Base-by-base conservation (phyloP, 2,113 vertebrate species). In the Dicrurus megarhynchus region DNA sequence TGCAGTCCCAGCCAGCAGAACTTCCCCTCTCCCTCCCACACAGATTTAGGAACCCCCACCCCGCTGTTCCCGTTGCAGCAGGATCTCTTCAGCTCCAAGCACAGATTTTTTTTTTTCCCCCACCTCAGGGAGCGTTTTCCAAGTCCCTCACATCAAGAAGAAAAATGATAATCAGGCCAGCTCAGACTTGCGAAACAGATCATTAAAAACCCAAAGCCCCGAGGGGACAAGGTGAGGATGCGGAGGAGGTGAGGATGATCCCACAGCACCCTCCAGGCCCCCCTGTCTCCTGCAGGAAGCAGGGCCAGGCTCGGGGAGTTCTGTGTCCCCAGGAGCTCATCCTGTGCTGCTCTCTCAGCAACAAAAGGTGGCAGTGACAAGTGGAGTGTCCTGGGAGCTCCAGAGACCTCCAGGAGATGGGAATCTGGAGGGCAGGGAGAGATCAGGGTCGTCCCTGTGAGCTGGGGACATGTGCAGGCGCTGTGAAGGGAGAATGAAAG, bases 21-120 rank as follows among this genome's bases (percentile, higher is more conserved):
- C 76, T n/a, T 11, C n/a, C 50, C 59, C 46, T 61, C 24, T 39
- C 39, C 75, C 39, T 68, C 42, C 65, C 69, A 13, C 53, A 0
- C 1, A 5, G 44, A 2, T 3, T 24, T 3, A 6, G 3, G 76
- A 39, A 1, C 33, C 37, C 47, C 44, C 82, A 12, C 28, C 61
- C 24, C 6, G 0, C 2, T 0, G 49, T 5, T 74, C 70, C 81
- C 16, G 0, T 2, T 6, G 23, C 39, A 28, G 60, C 68, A 37
- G 44, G 9, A 24, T 16, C 35, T 24, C 41, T 33, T 16, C 71
- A n/a, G 11, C 75, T 89, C 60, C 49, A 8, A 16, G 39, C 9
- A 50, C 37, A 4, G n/a, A 15, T 61, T 80, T 33, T 13, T 1
- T 16, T 61, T 80, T 33, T 13, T 1, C 1, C 16, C 22, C 11